Conservation (phyloP, 2,113 vertebrate genomes). For the Scatophagus argus region DNA sequence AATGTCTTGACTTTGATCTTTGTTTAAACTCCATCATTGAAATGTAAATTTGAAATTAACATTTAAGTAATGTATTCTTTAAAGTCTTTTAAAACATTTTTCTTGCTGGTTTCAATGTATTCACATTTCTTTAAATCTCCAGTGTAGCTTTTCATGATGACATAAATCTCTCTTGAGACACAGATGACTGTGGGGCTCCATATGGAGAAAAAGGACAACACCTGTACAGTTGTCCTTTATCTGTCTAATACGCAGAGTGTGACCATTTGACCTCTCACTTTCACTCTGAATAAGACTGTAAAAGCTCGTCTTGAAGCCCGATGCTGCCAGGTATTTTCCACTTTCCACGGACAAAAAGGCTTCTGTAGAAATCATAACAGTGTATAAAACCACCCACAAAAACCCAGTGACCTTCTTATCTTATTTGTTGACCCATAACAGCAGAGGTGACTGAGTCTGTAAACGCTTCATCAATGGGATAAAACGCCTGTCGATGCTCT, state of each 20-base stretch:
- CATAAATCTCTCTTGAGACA: background rate
- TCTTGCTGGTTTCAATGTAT: background rate
- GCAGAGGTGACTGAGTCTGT: constrained; percentile 11
- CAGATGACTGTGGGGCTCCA: background rate
- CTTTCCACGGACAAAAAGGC: constrained; percentile 30
- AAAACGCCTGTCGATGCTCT: constrained; percentile 1
- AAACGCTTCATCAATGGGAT: constrained; percentile 40
- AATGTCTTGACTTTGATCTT: too few species aligned
- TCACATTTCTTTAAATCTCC: background rate
- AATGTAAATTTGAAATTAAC: too few species aligned
- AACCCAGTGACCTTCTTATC: constrained; percentile 44
- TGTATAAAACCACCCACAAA: constrained; percentile 2
- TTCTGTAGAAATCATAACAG: constrained; percentile 33
- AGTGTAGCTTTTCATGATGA: background rate
- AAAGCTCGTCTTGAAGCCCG: constrained; percentile 43
- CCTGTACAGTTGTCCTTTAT: constrained; percentile 16
- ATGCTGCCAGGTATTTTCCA: constrained; percentile 4
- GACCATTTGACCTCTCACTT: constrained; percentile 30
- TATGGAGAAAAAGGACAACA: constrained; percentile 7
- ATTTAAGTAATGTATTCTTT: too few species aligned
- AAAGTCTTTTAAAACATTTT: background rate
- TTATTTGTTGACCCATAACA: constrained; percentile 45
- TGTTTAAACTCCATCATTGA: too few species aligned
- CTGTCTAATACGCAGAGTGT: constrained; percentile 5
- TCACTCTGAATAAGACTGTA: constrained; percentile 33